Evolutionary conservation across 2,113 vertebrate species (phyloP).

Genomic region (Sprattus sprattus): DNA sequence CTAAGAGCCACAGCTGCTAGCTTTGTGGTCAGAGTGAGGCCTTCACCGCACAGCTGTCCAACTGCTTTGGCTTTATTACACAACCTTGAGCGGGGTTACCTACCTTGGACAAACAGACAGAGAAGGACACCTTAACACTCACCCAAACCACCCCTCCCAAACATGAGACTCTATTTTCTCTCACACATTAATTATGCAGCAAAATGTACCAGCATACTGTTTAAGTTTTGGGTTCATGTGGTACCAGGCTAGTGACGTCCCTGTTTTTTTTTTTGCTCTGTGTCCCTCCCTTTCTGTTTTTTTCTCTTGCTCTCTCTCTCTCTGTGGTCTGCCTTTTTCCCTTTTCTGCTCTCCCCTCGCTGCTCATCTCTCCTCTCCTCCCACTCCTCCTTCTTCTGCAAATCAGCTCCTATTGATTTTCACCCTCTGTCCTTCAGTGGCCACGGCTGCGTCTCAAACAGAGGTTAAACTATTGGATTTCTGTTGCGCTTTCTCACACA

Average conservation of each 20-base stretch:
- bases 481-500: slow-evolving; percentile 46
- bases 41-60: not conserved
- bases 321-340: slow-evolving; percentile 17
- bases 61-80: not conserved
- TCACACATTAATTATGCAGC: slow-evolving; percentile 8
- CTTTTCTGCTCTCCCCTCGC: slow-evolving; percentile 39
- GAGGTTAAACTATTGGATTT: slow-evolving; percentile 78
- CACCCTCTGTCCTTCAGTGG: slow-evolving; percentile 73
- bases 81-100: not conserved
- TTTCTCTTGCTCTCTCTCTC: slow-evolving; percentile 20
- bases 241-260: not conserved
- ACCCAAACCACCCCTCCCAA: slow-evolving; percentile 50
- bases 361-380: slow-evolving; percentile 57
- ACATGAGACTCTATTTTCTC: slow-evolving; percentile 2
- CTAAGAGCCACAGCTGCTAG: not conserved
- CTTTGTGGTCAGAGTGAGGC: not conserved
- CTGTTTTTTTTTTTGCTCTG: not conserved
- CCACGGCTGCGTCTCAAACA: slow-evolving; percentile 67
- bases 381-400: slow-evolving; percentile 55
- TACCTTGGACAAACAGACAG: not conserved
- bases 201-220: not conserved
- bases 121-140: not conserved
- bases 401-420: slow-evolving; percentile 81
- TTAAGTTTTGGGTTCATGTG: not conserved
- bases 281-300: not conserved